These are phyloP conservation scores for Podilymbus podiceps DNA, from an alignment of 2,113 vertebrate genomes.

Conservation along the genomic window DNA sequence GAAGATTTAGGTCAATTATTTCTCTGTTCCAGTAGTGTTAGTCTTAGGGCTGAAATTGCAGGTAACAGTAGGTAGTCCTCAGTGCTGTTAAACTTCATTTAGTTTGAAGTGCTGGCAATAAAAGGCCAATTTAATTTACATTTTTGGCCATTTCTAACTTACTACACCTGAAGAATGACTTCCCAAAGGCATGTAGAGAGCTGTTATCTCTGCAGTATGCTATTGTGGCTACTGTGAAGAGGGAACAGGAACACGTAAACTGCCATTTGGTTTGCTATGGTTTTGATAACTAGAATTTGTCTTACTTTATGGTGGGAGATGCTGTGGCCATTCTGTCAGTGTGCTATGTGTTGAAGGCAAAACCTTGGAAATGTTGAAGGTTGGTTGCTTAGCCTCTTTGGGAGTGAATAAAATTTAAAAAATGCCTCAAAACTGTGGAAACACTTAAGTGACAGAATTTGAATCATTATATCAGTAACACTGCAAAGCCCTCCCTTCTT, in stretches of 20 bases:
- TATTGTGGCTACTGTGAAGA: conserved; percentile 41
- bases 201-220: conserved; percentile 9
- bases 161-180: conserved; percentile 17
- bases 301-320: conserved; percentile 6
- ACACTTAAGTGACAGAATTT: not conserved
- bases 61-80: not conserved
- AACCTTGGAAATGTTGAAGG: not conserved
- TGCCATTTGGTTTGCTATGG: conserved; percentile 20
- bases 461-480: not conserved
- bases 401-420: not conserved
- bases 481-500: not conserved
- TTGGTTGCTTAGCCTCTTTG: not conserved
- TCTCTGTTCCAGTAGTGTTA: not conserved
- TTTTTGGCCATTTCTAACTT: conserved; percentile 7
- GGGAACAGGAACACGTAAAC: conserved; percentile 28
- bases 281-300: conserved; percentile 47
- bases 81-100: not conserved
- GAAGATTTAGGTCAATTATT: conserved; percentile 3
- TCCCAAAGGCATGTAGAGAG: not conserved
- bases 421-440: not conserved
- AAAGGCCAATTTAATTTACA: conserved; percentile 20
- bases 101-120: conserved; percentile 1
- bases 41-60: not conserved
- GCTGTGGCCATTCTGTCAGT: not conserved
- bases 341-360: not conserved